phyloP scores from a whole-genome alignment of 2,888 invertebrate genomes.

The Torymus tubicola region DNA sequence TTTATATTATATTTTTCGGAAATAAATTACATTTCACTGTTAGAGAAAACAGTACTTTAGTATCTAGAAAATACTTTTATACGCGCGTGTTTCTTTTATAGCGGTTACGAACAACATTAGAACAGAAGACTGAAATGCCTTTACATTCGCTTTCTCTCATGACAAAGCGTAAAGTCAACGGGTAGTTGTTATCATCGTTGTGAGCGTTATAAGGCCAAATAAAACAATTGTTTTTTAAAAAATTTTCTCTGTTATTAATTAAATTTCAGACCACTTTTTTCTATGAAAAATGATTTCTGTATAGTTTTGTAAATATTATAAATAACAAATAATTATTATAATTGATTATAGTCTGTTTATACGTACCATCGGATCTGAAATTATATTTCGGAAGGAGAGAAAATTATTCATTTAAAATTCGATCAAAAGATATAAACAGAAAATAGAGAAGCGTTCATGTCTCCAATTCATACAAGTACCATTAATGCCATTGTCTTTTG shows the following conservation, averaged over 20 bases:
- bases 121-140: slow-evolving; percentile 8
- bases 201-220: background rate
- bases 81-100: background rate
- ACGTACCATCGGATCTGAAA: too few species aligned
- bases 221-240: too few species aligned
- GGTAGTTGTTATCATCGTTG: background rate
- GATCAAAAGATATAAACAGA: slow-evolving; percentile 1
- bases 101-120: background rate
- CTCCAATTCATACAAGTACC: slow-evolving; percentile 10
- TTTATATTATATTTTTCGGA: too few species aligned
- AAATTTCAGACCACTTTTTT: too few species aligned
- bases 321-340: too few species aligned
- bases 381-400: too few species aligned
- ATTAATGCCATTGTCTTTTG: slow-evolving; percentile 1
- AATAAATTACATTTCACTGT: too few species aligned
- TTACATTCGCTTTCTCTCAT: slow-evolving; percentile 20
- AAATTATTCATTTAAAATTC: background rate
- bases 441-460: background rate
- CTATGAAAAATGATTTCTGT: too few species aligned
- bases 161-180: slow-evolving; percentile 18
- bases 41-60: too few species aligned
- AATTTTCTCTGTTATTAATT: too few species aligned
- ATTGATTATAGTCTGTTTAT: too few species aligned
- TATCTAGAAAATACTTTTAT: background rate
- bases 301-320: too few species aligned